These are phyloP conservation scores for Elegia similella DNA, from an alignment of 2,888 invertebrate genomes.

Conservation along the genomic window DNA sequence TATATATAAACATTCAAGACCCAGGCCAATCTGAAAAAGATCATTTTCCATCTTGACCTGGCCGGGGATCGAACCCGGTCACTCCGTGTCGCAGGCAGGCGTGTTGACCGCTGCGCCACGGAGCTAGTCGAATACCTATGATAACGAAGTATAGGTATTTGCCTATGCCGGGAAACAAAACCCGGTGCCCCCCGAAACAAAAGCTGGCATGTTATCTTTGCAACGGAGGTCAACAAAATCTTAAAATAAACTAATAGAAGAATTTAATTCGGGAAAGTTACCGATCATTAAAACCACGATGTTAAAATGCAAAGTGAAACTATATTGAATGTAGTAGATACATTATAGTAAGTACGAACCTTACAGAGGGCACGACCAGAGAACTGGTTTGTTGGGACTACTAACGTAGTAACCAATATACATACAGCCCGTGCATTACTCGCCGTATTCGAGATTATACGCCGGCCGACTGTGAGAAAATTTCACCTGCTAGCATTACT, in stretches of 20 bases:
- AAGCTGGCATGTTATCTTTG: no score
- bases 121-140: no score
- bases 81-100: no score
- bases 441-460: slow-evolving; percentile 65
- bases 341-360: slow-evolving; percentile 51
- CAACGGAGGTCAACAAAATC: no score
- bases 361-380: slow-evolving; percentile 72
- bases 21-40: no score
- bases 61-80: no score
- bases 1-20: no score
- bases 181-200: no score
- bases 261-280: slow-evolving; percentile 33
- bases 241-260: slow-evolving; percentile 8
- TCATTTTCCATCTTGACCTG: no score
- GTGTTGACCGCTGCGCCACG: no score
- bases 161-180: no score
- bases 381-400: slow-evolving; percentile 74
- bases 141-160: no score
- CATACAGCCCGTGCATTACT: slow-evolving; percentile 69
- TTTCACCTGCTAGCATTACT: slow-evolving; percentile 64
- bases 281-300: slow-evolving; percentile 46
- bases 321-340: slow-evolving; percentile 56
- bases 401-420: slow-evolving; percentile 78
- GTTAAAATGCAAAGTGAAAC: slow-evolving; percentile 70
- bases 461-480: slow-evolving; percentile 69